Percentiles rank a stretch among this genome's conserved stretches.
phyloP scores from a whole-genome alignment of 2,113 vertebrate genomes.

The Tragulus kanchil region DNA sequence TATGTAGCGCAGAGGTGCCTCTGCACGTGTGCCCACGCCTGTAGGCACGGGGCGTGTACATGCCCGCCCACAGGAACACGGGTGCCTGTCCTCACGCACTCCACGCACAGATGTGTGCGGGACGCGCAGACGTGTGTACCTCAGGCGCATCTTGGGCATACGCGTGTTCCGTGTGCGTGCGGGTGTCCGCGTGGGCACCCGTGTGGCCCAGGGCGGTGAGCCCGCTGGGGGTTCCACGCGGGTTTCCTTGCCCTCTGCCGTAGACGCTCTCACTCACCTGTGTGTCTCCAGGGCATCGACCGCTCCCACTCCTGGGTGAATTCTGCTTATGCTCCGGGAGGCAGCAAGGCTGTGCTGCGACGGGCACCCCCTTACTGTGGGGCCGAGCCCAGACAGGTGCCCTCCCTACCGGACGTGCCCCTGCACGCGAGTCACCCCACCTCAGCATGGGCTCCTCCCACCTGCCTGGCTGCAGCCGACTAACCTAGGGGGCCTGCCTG shows the following conservation, averaged over 20 bases:
- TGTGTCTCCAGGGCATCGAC: slow-evolving; percentile 93
- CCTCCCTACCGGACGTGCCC: slow-evolving; percentile 46
- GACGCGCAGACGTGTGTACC: not conserved
- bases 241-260: not conserved
- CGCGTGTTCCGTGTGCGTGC: too few relatives aligned
- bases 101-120: not conserved
- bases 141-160: accelerated
- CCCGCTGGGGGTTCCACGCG: not conserved
- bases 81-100: not conserved
- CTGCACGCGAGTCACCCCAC: slow-evolving; percentile 22
- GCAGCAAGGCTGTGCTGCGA: slow-evolving; percentile 94
- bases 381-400: slow-evolving; percentile 97
- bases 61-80: accelerated
- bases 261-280: not conserved
- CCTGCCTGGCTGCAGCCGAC: slow-evolving; percentile 30
- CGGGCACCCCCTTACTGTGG: slow-evolving; percentile 92
- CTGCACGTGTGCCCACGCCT: accelerated
- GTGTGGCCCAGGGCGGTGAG: not conserved
- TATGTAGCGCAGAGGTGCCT: accelerated
- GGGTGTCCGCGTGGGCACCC: not conserved
- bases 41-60: accelerated
- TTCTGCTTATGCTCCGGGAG: slow-evolving; percentile 95
- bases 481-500: slow-evolving; percentile 64
- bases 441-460: slow-evolving; percentile 48
- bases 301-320: slow-evolving; percentile 98